These are phyloP conservation scores for Stigmatopora argus DNA, from an alignment of 2,113 vertebrate genomes.

Conservation along the genomic window DNA sequence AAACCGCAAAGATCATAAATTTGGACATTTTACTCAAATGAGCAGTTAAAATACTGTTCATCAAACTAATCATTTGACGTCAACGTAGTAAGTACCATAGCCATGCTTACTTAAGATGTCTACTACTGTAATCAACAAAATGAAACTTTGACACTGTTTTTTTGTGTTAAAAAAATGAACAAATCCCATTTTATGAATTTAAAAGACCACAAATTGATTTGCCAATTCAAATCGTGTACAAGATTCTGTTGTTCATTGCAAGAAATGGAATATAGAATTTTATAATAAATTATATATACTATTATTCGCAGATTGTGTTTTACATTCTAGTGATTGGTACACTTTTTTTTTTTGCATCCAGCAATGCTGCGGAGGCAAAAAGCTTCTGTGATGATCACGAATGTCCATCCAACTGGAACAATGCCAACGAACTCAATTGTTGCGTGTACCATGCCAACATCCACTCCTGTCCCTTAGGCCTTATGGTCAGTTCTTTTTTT, in stretches of 20 bases:
- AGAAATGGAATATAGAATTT: no score
- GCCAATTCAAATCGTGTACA: background rate
- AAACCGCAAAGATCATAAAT: background rate
- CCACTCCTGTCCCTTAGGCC: constrained; percentile 54
- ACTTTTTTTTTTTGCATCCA: constrained; percentile 5
- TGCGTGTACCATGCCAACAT: constrained; percentile 69
- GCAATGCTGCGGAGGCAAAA: constrained; percentile 61
- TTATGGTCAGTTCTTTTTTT: constrained; percentile 45
- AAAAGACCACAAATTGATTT: background rate
- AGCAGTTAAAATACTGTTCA: background rate
- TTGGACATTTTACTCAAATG: background rate
- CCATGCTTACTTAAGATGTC: background rate
- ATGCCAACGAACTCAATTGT: constrained; percentile 66
- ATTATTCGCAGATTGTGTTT: background rate
- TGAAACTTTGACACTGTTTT: no score
- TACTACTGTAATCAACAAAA: background rate
- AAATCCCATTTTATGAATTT: no score
- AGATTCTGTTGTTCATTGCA: background rate
- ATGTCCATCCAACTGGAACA: constrained; percentile 69
- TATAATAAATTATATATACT: no score
- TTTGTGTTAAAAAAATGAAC: no score
- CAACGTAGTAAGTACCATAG: background rate
- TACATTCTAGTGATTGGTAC: background rate
- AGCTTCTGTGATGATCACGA: constrained; percentile 66
- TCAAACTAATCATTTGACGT: background rate